Conservation (phyloP, 2,113 vertebrate species). For the Delphinapterus leucas region DNA sequence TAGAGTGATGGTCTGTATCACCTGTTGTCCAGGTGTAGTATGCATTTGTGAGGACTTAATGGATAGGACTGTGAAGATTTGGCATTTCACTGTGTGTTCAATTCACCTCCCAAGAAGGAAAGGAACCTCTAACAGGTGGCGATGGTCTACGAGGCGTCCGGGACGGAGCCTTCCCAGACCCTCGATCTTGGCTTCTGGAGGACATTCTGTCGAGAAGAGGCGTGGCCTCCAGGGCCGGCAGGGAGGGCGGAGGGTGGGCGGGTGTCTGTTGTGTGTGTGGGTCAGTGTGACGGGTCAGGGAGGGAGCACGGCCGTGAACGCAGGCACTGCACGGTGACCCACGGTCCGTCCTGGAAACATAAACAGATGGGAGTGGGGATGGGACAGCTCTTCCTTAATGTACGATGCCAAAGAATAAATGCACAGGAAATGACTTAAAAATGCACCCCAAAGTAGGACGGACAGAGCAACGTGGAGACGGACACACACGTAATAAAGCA, state of each 20-base stretch:
- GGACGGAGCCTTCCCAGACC: no score
- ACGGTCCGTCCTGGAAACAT: no score
- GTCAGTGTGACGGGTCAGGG: background rate
- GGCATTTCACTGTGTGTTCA: rapidly evolving
- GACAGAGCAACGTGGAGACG: background rate
- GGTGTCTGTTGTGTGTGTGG: no score
- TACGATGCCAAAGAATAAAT: rapidly evolving
- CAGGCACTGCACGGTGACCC: background rate
- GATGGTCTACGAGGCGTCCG: no score
- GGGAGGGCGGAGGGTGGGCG: rapidly evolving
- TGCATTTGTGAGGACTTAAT: background rate
- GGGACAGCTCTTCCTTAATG: background rate
- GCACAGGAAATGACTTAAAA: no score
- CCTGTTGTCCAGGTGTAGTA: background rate
- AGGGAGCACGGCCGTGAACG: background rate
- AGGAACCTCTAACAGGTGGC: no score
- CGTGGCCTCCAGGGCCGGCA: rapidly evolving
- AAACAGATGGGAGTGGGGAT: background rate
- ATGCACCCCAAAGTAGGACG: rapidly evolving
- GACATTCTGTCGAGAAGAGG: rapidly evolving
- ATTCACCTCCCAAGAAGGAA: background rate
- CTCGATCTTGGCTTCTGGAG: background rate
- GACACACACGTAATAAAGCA: rapidly evolving
- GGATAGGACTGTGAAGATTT: background rate
- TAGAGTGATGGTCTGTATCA: background rate